Conservation (phyloP, 2,797 vertebrate genomes). For the Bucorvus abyssinicus region DNA sequence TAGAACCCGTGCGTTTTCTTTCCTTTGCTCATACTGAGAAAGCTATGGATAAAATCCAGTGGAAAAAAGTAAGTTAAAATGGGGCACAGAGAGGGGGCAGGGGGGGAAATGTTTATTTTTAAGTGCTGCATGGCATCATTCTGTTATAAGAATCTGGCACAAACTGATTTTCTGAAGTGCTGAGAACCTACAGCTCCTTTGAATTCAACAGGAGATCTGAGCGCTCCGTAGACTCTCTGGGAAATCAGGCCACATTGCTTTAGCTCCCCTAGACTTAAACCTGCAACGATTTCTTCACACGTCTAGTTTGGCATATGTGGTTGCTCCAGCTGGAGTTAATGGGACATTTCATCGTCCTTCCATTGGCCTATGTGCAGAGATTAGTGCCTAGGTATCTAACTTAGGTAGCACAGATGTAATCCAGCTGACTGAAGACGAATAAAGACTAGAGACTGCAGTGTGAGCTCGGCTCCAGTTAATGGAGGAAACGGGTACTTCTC, state of each 20-base stretch:
- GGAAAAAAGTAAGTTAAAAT: constrained; percentile 29
- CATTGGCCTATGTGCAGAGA: background rate
- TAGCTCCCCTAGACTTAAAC: background rate
- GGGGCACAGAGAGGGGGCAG: background rate
- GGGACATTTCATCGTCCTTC: background rate
- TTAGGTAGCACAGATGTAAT: background rate
- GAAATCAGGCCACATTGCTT: constrained; percentile 21
- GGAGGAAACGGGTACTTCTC: background rate
- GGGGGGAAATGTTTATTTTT: constrained; percentile 53
- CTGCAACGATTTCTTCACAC: background rate
- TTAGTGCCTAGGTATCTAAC: background rate
- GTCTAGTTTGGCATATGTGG: background rate
- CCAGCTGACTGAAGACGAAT: background rate
- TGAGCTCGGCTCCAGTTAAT: background rate
- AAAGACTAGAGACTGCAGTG: background rate
- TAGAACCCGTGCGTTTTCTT: background rate
- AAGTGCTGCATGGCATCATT: constrained; percentile 56
- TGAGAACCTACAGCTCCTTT: constrained; percentile 34
- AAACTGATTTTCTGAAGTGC: constrained; percentile 39
- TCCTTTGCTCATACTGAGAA: background rate
- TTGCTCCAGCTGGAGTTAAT: background rate
- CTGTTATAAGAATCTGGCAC: constrained; percentile 56
- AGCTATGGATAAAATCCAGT: background rate
- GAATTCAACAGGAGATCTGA: constrained; percentile 42
- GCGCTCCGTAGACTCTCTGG: background rate